phyloP scores from a whole-genome alignment of 2,888 invertebrate genomes.

The Carterocephalus palaemon region DNA sequence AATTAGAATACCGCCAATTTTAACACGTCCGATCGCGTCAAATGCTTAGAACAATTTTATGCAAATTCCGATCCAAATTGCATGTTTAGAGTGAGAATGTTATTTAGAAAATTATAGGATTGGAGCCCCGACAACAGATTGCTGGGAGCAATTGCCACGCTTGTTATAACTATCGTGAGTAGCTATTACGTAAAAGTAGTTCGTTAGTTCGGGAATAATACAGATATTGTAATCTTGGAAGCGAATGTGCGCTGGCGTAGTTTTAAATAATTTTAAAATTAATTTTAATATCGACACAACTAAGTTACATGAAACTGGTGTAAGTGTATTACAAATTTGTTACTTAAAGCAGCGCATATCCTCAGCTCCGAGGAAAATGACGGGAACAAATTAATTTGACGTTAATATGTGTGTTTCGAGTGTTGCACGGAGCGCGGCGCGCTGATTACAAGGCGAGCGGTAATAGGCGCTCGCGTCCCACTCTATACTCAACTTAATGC shows the following conservation, averaged over 20 bases:
- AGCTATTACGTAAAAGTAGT: slow-evolving; percentile 23
- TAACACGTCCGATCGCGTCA: slow-evolving; percentile 64
- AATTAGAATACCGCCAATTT: slow-evolving; percentile 57
- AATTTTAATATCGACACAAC: too few relatives aligned
- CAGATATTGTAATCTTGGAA: too few relatives aligned
- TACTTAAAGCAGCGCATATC: slow-evolving; percentile 8
- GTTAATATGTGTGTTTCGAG: slow-evolving; percentile 43
- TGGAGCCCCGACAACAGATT: slow-evolving; percentile 59
- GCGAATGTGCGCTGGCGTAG: too few relatives aligned
- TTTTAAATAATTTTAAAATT: too few relatives aligned
- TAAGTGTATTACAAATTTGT: slow-evolving; percentile 24
- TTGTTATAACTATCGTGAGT: slow-evolving; percentile 22
- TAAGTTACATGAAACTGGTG: too few relatives aligned
- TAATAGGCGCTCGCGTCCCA: slow-evolving; percentile 69
- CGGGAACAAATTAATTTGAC: slow-evolving; percentile 69
- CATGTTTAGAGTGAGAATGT: slow-evolving; percentile 65
- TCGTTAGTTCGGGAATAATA: slow-evolving; percentile 21
- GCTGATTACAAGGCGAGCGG: slow-evolving; percentile 72
- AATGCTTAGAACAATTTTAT: slow-evolving; percentile 70
- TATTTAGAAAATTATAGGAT: slow-evolving; percentile 70
- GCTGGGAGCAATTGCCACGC: slow-evolving; percentile 33
- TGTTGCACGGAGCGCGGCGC: slow-evolving; percentile 48
- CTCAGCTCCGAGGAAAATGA: slow-evolving; percentile 25
- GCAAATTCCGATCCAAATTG: slow-evolving; percentile 71
- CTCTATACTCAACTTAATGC: slow-evolving; percentile 78